Evolutionary conservation across 1,140 invertebrate species (phyloP).

Genomic region (Calephelis nemesis): DNA sequence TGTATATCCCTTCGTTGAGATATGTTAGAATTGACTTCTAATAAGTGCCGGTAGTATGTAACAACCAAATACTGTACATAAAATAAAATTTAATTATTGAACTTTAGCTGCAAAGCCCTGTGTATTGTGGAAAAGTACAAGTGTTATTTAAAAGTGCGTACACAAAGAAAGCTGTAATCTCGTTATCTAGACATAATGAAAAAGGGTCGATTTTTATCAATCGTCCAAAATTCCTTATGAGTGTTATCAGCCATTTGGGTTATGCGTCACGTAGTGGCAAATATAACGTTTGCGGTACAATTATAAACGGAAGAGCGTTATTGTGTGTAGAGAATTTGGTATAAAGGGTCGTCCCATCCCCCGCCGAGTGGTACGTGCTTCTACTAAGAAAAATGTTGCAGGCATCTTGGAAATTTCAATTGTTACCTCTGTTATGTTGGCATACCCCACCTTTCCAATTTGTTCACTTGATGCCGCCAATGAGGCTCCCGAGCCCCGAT

Average conservation of each 20-base stretch:
- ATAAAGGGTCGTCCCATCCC: slow-evolving; percentile 49
- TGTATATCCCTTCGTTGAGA: too few relatives aligned
- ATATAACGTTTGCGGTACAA: slow-evolving; percentile 56
- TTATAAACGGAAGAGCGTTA: slow-evolving; percentile 60
- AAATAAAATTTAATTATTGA: too few relatives aligned
- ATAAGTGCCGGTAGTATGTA: too few relatives aligned
- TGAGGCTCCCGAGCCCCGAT: slow-evolving; percentile 55
- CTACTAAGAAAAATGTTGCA: slow-evolving; percentile 69
- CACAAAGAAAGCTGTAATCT: too few relatives aligned
- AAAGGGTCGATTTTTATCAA: background rate
- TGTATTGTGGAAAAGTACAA: too few relatives aligned
- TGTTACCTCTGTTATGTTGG: slow-evolving; percentile 66
- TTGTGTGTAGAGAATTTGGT: slow-evolving; percentile 53
- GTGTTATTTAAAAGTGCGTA: too few relatives aligned
- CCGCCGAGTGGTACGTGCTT: slow-evolving; percentile 63
- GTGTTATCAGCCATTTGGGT: slow-evolving; percentile 33
- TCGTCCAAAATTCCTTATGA: background rate
- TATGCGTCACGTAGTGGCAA: slow-evolving; percentile 56
- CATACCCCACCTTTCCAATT: slow-evolving; percentile 64
- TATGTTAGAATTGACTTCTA: too few relatives aligned
- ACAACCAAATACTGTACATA: too few relatives aligned
- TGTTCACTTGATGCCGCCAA: slow-evolving; percentile 62
- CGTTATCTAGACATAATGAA: too few relatives aligned
- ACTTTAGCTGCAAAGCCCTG: too few relatives aligned
- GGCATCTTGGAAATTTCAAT: slow-evolving; percentile 76